phyloP scores from a whole-genome alignment of 1,140 invertebrate genomes.

The Heliconius himera region DNA sequence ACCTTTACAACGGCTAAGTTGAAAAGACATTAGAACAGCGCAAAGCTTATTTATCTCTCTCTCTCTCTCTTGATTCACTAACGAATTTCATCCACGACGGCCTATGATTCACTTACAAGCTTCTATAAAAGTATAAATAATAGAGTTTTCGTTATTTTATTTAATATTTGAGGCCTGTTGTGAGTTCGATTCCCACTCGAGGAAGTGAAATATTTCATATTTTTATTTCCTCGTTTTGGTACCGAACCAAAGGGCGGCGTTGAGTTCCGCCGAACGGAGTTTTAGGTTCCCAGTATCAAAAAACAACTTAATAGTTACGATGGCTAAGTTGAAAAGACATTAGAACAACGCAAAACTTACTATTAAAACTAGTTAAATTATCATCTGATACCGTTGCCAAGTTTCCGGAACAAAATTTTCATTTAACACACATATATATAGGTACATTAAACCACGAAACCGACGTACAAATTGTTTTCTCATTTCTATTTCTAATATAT shows the following conservation, averaged over 20 bases:
- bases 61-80: too few species aligned
- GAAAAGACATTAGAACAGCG: neutral
- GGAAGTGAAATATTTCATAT: too few species aligned
- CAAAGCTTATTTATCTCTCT: slow-evolving; percentile 2
- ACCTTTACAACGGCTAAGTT: neutral
- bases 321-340: neutral
- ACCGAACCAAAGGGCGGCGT: too few species aligned
- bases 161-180: neutral
- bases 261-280: too few species aligned
- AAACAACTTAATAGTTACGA: neutral
- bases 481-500: slow-evolving; percentile 11
- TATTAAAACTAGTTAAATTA: slow-evolving; percentile 45
- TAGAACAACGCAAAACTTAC: slow-evolving; percentile 20
- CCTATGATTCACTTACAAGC: too few species aligned
- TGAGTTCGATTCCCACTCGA: too few species aligned
- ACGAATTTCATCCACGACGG: too few species aligned
- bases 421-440: neutral
- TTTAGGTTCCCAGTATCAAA: too few species aligned
- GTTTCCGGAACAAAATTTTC: slow-evolving; percentile 29
- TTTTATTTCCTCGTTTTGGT: too few species aligned
- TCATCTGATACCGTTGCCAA: slow-evolving; percentile 43
- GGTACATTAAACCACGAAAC: neutral
- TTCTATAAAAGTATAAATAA: too few species aligned
- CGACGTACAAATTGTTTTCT: slow-evolving; percentile 14
- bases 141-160: too few species aligned